These are phyloP conservation scores for Gobio occitaniae DNA, from an alignment of 2,797 vertebrate genomes.

Conservation along the genomic window DNA sequence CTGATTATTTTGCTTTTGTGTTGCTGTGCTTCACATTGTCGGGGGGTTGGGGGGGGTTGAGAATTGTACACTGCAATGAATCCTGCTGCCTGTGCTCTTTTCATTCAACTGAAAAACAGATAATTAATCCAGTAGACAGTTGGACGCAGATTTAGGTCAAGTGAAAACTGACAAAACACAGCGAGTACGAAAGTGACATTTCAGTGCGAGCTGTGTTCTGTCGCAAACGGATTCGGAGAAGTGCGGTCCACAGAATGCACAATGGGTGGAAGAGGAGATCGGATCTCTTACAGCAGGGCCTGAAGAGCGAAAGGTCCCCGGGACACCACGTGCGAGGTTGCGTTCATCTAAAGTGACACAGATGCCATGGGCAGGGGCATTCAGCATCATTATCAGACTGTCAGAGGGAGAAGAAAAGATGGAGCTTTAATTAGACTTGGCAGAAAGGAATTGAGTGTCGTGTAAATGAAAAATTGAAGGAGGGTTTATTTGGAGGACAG, in stretches of 20 bases:
- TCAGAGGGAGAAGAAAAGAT: conserved; percentile 1
- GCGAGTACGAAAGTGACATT: conserved; percentile 17
- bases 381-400: conserved; percentile 41
- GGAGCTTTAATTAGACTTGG: conserved; percentile 38
- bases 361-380: conserved; percentile 36
- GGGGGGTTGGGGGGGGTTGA: not conserved
- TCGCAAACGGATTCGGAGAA: not conserved
- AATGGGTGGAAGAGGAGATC: not conserved
- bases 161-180: conserved; percentile 32
- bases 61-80: conserved; percentile 19
- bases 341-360: conserved; percentile 47
- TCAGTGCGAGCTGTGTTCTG: not conserved
- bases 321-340: conserved; percentile 8
- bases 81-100: conserved; percentile 36
- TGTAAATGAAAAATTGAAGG: not conserved
- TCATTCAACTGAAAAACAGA: conserved; percentile 47
- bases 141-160: conserved; percentile 48
- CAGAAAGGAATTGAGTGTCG: conserved; percentile 24
- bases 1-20: conserved; percentile 27
- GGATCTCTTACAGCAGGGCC: conserved; percentile 33
- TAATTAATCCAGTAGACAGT: conserved; percentile 47
- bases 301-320: not conserved
- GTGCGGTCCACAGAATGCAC: not conserved
- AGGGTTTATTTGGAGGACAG: not conserved
- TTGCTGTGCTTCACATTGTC: too few species aligned